phyloP scores from a whole-genome alignment of 2,113 vertebrate species.

The Ondatra zibethicus region DNA sequence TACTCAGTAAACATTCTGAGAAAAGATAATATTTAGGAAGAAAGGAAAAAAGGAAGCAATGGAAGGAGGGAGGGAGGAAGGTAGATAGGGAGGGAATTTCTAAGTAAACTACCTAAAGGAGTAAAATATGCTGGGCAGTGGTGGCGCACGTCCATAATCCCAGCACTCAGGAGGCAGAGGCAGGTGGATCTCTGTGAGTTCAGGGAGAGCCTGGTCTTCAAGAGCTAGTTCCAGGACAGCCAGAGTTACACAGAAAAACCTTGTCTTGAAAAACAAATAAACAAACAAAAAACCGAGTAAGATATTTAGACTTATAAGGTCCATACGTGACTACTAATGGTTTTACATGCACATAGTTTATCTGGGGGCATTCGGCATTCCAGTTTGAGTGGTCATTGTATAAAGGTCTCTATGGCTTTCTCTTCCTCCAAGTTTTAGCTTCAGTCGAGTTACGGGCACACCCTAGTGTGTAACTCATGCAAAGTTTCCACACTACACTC shows the following conservation, averaged over 20 bases:
- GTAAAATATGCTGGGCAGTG: background rate
- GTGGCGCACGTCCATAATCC: too few relatives aligned
- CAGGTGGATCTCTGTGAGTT: too few relatives aligned
- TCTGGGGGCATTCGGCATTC: conserved; percentile 20
- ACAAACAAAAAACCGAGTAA: background rate
- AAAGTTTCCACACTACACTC: conserved; percentile 29
- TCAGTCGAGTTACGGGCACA: background rate
- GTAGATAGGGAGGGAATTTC: background rate
- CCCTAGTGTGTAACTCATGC: background rate
- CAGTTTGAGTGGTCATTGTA: conserved; percentile 31
- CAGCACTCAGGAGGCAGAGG: too few relatives aligned
- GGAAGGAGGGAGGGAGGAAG: background rate
- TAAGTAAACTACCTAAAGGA: conserved; percentile 16
- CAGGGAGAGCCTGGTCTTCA: too few relatives aligned
- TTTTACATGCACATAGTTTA: background rate
- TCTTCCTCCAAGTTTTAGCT: conserved; percentile 33
- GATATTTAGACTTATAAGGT: background rate
- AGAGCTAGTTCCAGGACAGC: too few relatives aligned
- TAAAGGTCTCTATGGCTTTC: background rate
- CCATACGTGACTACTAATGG: background rate
- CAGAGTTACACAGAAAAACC: too few relatives aligned
- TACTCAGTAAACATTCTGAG: background rate
- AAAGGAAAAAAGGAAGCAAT: background rate
- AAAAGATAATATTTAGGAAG: background rate
- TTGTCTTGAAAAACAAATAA: too few relatives aligned